A percentile compares a stretch with the other conserved stretches of the same genome.
Evolutionary conservation across 2,888 invertebrate genomes (phyloP).

Genomic region (Odontothrips loti): DNA sequence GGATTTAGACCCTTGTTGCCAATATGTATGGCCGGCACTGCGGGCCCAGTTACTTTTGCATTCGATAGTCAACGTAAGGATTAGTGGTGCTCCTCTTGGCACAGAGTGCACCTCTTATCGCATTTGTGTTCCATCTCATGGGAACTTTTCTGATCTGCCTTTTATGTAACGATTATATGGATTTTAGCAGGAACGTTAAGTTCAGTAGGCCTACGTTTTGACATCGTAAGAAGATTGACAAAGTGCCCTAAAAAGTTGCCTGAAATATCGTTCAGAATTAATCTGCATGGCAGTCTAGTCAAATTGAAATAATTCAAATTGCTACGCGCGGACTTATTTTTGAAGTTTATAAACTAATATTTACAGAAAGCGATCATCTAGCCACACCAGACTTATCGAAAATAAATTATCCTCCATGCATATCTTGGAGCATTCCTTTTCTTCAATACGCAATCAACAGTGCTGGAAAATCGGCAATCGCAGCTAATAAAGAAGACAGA

Average conservation of each 20-base stretch:
- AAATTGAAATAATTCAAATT: no score
- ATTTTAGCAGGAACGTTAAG: not conserved
- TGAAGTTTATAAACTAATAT: not conserved
- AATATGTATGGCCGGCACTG: no score
- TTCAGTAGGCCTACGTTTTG: no score
- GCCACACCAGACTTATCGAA: constrained; percentile 16
- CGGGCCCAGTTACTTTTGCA: no score
- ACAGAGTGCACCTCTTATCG: no score
- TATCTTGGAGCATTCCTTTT: not conserved
- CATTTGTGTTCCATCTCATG: no score
- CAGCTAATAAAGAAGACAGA: not conserved
- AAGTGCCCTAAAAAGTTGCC: not conserved
- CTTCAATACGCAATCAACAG: constrained; percentile 9
- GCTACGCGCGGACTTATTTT: not conserved
- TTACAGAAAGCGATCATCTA: constrained; percentile 23
- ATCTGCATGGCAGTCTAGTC: not conserved
- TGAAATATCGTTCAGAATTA: not conserved
- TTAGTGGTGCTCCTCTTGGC: no score
- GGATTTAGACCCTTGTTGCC: no score
- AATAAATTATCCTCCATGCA: constrained; percentile 4
- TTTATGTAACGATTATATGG: no score
- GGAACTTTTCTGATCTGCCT: no score
- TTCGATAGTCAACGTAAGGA: no score
- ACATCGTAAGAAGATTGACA: no score
- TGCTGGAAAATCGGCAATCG: not conserved